These are phyloP conservation scores for Gulo gulo DNA, from an alignment of 2,113 vertebrate genomes.

Conservation along the genomic window DNA sequence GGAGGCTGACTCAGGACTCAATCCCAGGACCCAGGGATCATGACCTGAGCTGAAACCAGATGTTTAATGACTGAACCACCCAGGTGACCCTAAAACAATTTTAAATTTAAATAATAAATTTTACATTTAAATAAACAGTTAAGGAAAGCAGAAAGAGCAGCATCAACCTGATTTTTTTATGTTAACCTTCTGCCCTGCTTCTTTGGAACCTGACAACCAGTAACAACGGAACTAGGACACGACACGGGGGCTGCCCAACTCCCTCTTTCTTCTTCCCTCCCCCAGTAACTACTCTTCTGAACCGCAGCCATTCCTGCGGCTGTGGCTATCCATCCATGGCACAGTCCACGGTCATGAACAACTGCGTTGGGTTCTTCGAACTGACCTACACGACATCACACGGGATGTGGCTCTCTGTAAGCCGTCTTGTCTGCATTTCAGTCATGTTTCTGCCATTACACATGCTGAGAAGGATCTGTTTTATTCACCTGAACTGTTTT, in stretches of 20 bases:
- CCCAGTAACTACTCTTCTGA: background rate
- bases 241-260: accelerated
- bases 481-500: background rate
- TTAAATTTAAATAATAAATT: background rate
- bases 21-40: no score
- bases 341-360: background rate
- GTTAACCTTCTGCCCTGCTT: background rate
- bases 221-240: background rate
- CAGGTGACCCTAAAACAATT: background rate
- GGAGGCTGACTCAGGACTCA: no score
- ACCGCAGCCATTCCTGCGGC: background rate
- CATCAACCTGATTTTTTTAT: background rate
- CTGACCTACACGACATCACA: background rate
- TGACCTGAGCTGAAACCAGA: no score
- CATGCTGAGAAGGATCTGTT: background rate
- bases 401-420: no score
- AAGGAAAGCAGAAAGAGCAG: background rate
- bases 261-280: no score
- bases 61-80: no score
- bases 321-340: background rate
- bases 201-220: background rate
- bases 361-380: background rate
- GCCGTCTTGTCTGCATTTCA: background rate
- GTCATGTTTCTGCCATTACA: background rate
- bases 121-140: background rate